A percentile compares a stretch with the other conserved stretches of the same genome.
Conservation (phyloP, 2,888 invertebrate species). For the Pristionchus japonicus region DNA sequence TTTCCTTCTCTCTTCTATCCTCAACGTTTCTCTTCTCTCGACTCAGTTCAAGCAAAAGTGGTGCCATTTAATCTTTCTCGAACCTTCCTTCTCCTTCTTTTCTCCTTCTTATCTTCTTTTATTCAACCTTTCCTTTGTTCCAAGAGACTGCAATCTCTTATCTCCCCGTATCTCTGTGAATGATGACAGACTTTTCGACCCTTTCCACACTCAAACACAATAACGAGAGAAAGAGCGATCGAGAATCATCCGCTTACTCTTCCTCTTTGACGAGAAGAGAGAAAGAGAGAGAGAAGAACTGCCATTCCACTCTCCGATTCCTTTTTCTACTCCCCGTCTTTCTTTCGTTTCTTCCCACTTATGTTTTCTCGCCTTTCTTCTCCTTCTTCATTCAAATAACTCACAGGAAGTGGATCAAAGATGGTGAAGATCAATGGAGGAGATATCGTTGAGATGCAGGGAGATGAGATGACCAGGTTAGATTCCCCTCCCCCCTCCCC, state of each 20-base stretch:
- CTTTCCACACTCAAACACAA: background rate
- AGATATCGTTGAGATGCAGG: slow-evolving; percentile 78
- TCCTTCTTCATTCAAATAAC: background rate
- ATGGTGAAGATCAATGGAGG: slow-evolving; percentile 70
- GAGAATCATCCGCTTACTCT: background rate
- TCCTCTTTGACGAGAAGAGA: slow-evolving; percentile 1
- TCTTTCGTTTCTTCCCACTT: background rate
- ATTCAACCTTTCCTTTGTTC: slow-evolving; percentile 13
- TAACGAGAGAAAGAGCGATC: background rate
- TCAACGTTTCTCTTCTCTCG: slow-evolving; percentile 28
- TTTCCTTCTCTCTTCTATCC: slow-evolving; percentile 13
- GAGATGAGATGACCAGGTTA: slow-evolving; percentile 79
- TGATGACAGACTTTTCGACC: slow-evolving; percentile 6
- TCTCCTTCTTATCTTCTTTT: background rate
- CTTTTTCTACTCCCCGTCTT: background rate
- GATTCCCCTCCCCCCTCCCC: slow-evolving; percentile 39
- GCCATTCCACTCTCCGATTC: background rate
- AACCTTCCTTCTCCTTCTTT: background rate
- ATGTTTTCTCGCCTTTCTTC: background rate
- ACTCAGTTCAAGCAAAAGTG: background rate
- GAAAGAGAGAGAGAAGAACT: background rate
- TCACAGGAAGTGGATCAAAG: background rate
- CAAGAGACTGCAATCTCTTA: background rate
- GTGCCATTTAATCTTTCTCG: background rate
- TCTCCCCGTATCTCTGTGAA: background rate